A percentile compares a stretch with the other conserved stretches of the same genome.
Evolutionary conservation across 2,888 invertebrate species (phyloP).

Genomic region (Acanthosoma haemorrhoidale): DNA sequence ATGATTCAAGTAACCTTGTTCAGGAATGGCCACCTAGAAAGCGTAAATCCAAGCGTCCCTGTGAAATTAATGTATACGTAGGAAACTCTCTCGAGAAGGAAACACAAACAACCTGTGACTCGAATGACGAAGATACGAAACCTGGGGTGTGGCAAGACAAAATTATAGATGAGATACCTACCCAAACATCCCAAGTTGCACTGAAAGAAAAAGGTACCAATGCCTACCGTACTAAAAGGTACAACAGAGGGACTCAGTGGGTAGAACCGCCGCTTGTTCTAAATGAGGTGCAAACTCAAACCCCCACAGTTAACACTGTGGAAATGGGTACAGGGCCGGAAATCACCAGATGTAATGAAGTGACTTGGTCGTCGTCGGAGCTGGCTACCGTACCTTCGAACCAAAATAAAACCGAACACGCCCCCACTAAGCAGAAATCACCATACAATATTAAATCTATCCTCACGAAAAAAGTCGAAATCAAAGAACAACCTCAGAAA

Average conservation of each 20-base stretch:
- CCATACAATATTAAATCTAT: neutral
- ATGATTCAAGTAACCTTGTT: neutral
- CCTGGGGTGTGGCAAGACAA: too few species aligned
- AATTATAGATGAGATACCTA: neutral
- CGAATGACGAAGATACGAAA: neutral
- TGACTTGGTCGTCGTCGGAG: too few species aligned
- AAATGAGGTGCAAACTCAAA: neutral
- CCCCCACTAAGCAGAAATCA: neutral
- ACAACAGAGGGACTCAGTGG: neutral
- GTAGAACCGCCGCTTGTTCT: neutral
- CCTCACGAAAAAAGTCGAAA: neutral
- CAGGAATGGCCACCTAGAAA: neutral
- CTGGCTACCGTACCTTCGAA: too few species aligned
- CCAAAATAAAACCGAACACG: neutral
- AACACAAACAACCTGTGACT: too few species aligned
- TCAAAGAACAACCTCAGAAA: neutral
- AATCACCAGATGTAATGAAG: too few species aligned
- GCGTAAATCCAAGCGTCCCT: neutral
- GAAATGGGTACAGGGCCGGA: too few species aligned
- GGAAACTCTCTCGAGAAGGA: neutral
- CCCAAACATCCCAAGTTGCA: neutral
- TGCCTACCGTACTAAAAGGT: neutral
- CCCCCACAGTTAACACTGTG: too few species aligned
- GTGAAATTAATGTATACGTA: neutral
- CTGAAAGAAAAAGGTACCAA: neutral